These are phyloP conservation scores for Prionace glauca DNA, from an alignment of 2,797 vertebrate genomes.

Conservation along the genomic window DNA sequence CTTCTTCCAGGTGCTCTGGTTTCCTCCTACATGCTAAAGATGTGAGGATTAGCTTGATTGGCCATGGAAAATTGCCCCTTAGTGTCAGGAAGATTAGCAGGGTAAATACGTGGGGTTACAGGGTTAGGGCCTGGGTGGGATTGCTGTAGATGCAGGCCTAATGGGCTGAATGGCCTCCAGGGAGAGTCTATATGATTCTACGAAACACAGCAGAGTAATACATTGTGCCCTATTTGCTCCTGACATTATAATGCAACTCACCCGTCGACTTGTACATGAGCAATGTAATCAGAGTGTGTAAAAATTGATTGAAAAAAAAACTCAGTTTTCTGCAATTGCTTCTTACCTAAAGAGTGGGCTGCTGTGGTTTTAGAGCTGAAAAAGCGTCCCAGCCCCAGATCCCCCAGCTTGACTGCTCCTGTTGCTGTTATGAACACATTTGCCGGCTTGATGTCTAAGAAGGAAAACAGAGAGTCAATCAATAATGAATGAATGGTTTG, in stretches of 20 bases:
- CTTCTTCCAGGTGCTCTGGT: too few species aligned
- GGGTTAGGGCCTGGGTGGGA: too few species aligned
- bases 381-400: slow-evolving; percentile 74
- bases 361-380: slow-evolving; percentile 79
- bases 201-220: background rate
- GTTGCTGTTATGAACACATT: slow-evolving; percentile 79
- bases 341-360: slow-evolving; percentile 75
- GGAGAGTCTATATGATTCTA: too few species aligned
- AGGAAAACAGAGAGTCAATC: background rate
- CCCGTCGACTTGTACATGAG: background rate
- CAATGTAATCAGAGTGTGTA: background rate
- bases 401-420: slow-evolving; percentile 73
- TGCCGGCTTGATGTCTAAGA: slow-evolving; percentile 75
- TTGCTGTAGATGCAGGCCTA: too few species aligned
- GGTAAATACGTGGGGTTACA: too few species aligned
- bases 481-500: slow-evolving; percentile 1
- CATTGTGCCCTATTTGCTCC: background rate
- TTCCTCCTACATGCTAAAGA: too few species aligned
- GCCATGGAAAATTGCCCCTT: too few species aligned
- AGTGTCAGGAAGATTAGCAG: too few species aligned
- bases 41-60: too few species aligned
- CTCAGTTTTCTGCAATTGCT: background rate
- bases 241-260: background rate
- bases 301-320: background rate
- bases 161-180: too few species aligned